phyloP scores from a whole-genome alignment of 2,888 invertebrate genomes.

The Diachrysia chrysitis region DNA sequence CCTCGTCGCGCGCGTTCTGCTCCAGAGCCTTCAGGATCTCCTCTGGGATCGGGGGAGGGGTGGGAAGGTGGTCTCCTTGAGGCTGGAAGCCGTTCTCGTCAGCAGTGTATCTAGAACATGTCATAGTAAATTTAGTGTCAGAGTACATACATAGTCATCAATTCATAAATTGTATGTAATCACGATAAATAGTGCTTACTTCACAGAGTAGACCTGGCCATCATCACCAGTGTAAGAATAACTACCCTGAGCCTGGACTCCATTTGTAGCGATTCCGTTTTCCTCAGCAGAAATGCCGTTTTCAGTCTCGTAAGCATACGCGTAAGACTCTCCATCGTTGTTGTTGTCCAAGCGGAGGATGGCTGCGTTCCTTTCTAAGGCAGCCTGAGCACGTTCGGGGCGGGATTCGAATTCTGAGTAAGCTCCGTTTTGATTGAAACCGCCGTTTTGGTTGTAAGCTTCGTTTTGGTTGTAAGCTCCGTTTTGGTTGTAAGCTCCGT shows the following conservation, averaged over 20 bases:
- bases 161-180: not conserved
- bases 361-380: conserved; percentile 80
- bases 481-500: conserved; percentile 10
- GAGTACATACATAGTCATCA: not conserved
- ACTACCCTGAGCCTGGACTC: conserved; percentile 82
- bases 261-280: conserved; percentile 81
- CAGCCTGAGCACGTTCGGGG: conserved; percentile 79
- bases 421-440: conserved; percentile 46
- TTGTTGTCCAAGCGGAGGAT: conserved; percentile 79
- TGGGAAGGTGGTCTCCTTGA: conserved; percentile 82
- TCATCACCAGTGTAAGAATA: conserved; percentile 84
- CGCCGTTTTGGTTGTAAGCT: conserved; percentile 44
- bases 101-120: conserved; percentile 77
- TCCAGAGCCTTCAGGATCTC: conserved; percentile 81
- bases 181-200: conserved; percentile 61
- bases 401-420: conserved; percentile 62
- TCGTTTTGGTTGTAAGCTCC: conserved; percentile 22
- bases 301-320: conserved; percentile 82
- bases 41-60: conserved; percentile 82
- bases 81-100: conserved; percentile 84
- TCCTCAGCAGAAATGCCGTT: conserved; percentile 84
- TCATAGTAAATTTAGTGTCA: not conserved
- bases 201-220: conserved; percentile 81
- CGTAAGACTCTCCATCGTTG: conserved; percentile 80
- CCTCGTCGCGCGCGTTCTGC: conserved; percentile 84